Evolutionary conservation across 2,113 vertebrate genomes (phyloP).

Genomic region (Leuciscus idus): DNA sequence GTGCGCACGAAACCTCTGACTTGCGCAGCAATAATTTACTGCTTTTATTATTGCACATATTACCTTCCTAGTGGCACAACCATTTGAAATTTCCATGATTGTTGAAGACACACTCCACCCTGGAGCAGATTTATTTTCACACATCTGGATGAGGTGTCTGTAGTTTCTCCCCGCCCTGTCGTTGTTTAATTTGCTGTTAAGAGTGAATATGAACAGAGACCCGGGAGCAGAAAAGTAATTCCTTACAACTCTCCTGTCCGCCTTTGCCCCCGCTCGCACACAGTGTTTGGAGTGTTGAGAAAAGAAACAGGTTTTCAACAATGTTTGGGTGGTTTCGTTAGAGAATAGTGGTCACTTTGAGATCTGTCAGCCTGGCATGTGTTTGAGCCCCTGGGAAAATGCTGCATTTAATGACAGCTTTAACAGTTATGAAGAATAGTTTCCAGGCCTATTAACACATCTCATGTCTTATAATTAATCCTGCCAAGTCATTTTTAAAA

Average conservation of each 20-base stretch:
- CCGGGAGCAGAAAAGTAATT: slow-evolving; percentile 61
- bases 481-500: slow-evolving; percentile 19
- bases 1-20: slow-evolving; percentile 56
- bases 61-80: slow-evolving; percentile 63
- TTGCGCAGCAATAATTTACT: slow-evolving; percentile 62
- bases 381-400: slow-evolving; percentile 22
- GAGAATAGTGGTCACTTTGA: slow-evolving; percentile 23
- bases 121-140: slow-evolving; percentile 79
- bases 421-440: slow-evolving; percentile 32
- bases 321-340: slow-evolving; percentile 50
- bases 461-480: slow-evolving; percentile 28
- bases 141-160: slow-evolving; percentile 80
- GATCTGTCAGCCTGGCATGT: slow-evolving; percentile 21
- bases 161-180: slow-evolving; percentile 76
- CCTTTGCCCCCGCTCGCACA: slow-evolving; percentile 34
- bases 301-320: slow-evolving; percentile 66
- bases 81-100: slow-evolving; percentile 75
- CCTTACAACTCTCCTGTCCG: slow-evolving; percentile 35
- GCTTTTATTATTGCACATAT: slow-evolving; percentile 66
- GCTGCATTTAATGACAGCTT: slow-evolving; percentile 25
- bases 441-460: slow-evolving; percentile 39
- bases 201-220: slow-evolving; percentile 75
- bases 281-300: slow-evolving; percentile 65
- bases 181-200: slow-evolving; percentile 78
- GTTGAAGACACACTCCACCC: slow-evolving; percentile 76